phyloP scores from a whole-genome alignment of 2,888 invertebrate genomes.

The Pomacea canaliculata region DNA sequence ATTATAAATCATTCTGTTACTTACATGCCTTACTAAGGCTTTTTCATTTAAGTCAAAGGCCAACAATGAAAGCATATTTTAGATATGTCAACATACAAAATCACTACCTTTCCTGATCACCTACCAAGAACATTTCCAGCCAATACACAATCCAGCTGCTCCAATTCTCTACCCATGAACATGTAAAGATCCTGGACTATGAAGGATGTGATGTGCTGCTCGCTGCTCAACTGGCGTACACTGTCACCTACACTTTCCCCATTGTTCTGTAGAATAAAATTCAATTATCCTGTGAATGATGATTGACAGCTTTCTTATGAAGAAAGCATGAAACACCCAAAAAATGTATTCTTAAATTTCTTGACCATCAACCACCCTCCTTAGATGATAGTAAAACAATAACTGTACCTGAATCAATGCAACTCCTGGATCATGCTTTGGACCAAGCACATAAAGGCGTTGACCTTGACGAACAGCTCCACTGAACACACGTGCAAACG shows the following conservation, averaged over 20 bases:
- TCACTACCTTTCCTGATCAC: neutral
- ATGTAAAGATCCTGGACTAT: constrained; percentile 84
- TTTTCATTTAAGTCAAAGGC: too few species aligned
- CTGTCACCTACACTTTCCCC: constrained; percentile 1
- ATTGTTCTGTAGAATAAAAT: neutral
- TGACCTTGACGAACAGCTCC: constrained; percentile 84
- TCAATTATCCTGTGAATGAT: too few species aligned
- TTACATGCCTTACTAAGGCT: too few species aligned
- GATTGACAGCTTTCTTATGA: too few species aligned
- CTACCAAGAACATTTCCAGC: constrained; percentile 91
- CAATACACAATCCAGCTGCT: constrained; percentile 81
- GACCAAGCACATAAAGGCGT: constrained; percentile 85
- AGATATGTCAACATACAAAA: too few species aligned
- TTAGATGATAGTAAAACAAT: too few species aligned
- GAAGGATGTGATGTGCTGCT: constrained; percentile 76
- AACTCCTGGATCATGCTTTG: constrained; percentile 86
- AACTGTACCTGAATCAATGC: constrained; percentile 68
- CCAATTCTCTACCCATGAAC: constrained; percentile 92
- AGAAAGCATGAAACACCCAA: too few species aligned
- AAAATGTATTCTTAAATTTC: too few species aligned
- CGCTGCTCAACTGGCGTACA: neutral
- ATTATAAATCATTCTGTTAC: too few species aligned
- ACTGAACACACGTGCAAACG: constrained; percentile 93
- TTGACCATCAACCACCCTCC: too few species aligned
- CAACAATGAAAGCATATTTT: too few species aligned